Evolutionary conservation across 2,797 vertebrate species (phyloP).

Genomic region (Sebastes cheni): DNA sequence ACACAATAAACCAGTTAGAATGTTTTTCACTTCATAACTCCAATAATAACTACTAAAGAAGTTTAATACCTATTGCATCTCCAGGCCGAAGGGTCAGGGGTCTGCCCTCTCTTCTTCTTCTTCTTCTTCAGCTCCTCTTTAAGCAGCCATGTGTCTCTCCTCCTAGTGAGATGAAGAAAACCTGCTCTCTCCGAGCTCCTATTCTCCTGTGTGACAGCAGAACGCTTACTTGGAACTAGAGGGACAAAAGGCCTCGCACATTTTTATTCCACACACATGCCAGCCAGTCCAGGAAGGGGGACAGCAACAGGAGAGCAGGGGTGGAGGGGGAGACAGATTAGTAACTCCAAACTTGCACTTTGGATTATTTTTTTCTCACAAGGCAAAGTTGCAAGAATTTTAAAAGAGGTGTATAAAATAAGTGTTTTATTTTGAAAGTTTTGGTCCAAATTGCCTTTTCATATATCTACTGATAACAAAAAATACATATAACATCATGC

Average conservation of each 20-base stretch:
- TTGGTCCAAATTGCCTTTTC: neutral
- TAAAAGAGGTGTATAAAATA: neutral
- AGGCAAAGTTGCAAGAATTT: neutral
- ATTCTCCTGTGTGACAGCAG: conserved; percentile 31
- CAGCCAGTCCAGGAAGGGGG: conserved; percentile 54
- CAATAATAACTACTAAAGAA: neutral
- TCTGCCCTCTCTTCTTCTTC: neutral
- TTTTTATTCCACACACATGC: conserved; percentile 79
- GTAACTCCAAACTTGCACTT: conserved; percentile 20
- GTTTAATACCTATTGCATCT: conserved; percentile 40
- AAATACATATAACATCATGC: neutral
- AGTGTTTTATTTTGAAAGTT: neutral
- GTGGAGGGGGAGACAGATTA: conserved; percentile 41
- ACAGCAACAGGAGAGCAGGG: conserved; percentile 53
- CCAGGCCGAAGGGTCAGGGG: neutral
- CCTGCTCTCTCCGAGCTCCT: conserved; percentile 38
- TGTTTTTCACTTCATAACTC: neutral
- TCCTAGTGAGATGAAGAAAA: conserved; percentile 12
- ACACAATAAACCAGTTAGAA: neutral
- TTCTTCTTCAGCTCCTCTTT: conserved; percentile 28
- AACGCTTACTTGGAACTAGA: conserved; percentile 30
- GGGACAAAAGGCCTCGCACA: conserved; percentile 74
- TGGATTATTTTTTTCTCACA: conserved; percentile 10
- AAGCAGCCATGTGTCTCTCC: conserved; percentile 33
- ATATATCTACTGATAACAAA: neutral